Conservation (phyloP, 1,140 invertebrate genomes). For the Pseudachorutes palmiensis region DNA sequence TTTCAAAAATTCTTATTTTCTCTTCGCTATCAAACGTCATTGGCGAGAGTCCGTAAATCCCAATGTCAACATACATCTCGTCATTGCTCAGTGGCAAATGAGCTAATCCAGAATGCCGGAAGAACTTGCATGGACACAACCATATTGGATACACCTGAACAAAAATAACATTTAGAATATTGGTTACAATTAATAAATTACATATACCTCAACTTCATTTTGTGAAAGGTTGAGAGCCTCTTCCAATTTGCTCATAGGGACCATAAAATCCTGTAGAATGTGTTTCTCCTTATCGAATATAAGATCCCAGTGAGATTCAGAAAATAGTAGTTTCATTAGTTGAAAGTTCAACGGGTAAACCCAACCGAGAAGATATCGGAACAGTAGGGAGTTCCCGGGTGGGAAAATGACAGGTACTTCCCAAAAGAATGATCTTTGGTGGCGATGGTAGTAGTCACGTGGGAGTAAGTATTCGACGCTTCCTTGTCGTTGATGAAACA, state of each 20-base stretch:
- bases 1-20: background rate
- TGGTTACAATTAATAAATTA: background rate
- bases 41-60: slow-evolving; percentile 3
- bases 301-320: background rate
- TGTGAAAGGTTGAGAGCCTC: background rate
- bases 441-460: slow-evolving; percentile 70
- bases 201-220: background rate
- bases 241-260: slow-evolving; percentile 12
- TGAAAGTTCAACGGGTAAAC: slow-evolving; percentile 5
- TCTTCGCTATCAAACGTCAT: background rate
- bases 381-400: background rate
- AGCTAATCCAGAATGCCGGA: slow-evolving; percentile 58
- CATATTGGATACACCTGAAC: slow-evolving; percentile 59
- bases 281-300: background rate
- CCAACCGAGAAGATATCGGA: slow-evolving; percentile 9
- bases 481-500: background rate
- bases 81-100: background rate
- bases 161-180: background rate
- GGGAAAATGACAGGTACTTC: background rate
- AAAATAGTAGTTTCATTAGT: background rate
- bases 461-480: slow-evolving; percentile 63
- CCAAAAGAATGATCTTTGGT: slow-evolving; percentile 72
- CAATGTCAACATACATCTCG: background rate
- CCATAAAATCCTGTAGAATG: slow-evolving; percentile 12
- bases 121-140: slow-evolving; percentile 71